Percentiles rank a stretch among this genome's conserved stretches.
These are phyloP conservation scores for Chymomyza caudatula DNA, from an alignment of 2,888 invertebrate species.

Conservation along the genomic window DNA sequence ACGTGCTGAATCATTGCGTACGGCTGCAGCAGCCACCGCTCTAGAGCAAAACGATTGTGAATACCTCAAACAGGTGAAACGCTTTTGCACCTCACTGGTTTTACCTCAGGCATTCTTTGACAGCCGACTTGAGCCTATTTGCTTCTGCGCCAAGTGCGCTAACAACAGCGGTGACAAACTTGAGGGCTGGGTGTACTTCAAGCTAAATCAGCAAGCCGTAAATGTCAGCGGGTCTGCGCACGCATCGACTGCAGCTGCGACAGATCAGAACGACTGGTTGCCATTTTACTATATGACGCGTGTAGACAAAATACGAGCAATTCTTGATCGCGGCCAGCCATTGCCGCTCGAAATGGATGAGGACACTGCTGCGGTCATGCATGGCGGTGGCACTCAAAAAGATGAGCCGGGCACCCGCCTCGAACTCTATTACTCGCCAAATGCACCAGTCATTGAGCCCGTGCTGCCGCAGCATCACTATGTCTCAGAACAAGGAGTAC, in stretches of 20 bases:
- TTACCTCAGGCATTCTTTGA: slow-evolving; percentile 77
- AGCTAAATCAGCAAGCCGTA: slow-evolving; percentile 76
- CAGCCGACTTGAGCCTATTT: slow-evolving; percentile 70
- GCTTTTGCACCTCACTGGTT: slow-evolving; percentile 76
- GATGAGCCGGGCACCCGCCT: slow-evolving; percentile 77
- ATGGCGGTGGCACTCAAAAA: slow-evolving; percentile 63
- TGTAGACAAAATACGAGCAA: slow-evolving; percentile 78
- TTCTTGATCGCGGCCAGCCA: slow-evolving; percentile 77
- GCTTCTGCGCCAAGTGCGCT: slow-evolving; percentile 75
- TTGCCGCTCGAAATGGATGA: slow-evolving; percentile 73
- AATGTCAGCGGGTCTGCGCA: slow-evolving; percentile 60
- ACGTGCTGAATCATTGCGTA: slow-evolving; percentile 70
- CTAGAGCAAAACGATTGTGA: slow-evolving; percentile 77
- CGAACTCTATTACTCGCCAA: slow-evolving; percentile 75
- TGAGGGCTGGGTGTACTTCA: slow-evolving; percentile 78
- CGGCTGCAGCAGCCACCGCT: slow-evolving; percentile 58
- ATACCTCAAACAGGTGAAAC: slow-evolving; percentile 76
- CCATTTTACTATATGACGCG: slow-evolving; percentile 77
- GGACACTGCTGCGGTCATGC: slow-evolving; percentile 54
- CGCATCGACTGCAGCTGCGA: slow-evolving; percentile 38
- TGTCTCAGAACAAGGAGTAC: slow-evolving; percentile 68
- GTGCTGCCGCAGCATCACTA: slow-evolving; percentile 74
- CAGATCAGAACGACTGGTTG: slow-evolving; percentile 73
- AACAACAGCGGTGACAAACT: slow-evolving; percentile 71
- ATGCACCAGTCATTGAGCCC: slow-evolving; percentile 70